Base-by-base conservation (phyloP, 2,888 invertebrate genomes). In the Luperina testacea region DNA sequence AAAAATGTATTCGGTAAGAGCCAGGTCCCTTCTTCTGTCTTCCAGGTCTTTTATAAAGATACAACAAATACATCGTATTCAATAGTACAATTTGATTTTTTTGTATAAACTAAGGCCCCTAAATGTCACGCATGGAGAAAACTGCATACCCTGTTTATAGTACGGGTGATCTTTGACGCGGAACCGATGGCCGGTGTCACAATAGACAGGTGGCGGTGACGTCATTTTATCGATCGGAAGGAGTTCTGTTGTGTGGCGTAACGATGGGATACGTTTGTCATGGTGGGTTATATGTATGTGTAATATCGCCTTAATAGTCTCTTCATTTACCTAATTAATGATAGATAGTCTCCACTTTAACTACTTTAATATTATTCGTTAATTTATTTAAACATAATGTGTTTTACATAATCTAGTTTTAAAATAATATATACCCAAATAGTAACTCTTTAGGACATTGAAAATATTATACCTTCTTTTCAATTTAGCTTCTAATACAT, bases 201-300 rank as follows among this genome's bases (percentile, higher is more conserved):
- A 72, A 72, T 69, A 71, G 71, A 38, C 82, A 81, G 73, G 86
- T 85, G 77, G 42, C 51, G 9, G 42, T 85, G 86, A 84, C 75
- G 82, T 84, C 86, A 77, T 9, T 7, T 11, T 45, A 75, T 84
- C 81, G 82, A 83, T 84, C 53, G 45, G 2, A 38, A 53, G 1
- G 32, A 27, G 20, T 45, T 32, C 32, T 32, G 32, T 32, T 32
- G 32, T 53, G 57, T 53, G 17, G 57, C 48, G 42, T 64, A 59
- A 17, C 63, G 61, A 68, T 20, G 45, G 45, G 7, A 24, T 38
- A 42, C 20, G 38, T 17, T n/a, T 57, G 38, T 57, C 7, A 38
- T 17, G n/a, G 13, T 32, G 6, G 8, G 32, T 51, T 70, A 32
- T 24, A 13, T 20, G 27, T n/a, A n/a, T 8, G 13, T 69, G 4